Evolutionary conservation across 2,797 vertebrate species (phyloP).

Genomic region (Cirrhinus mrigala): DNA sequence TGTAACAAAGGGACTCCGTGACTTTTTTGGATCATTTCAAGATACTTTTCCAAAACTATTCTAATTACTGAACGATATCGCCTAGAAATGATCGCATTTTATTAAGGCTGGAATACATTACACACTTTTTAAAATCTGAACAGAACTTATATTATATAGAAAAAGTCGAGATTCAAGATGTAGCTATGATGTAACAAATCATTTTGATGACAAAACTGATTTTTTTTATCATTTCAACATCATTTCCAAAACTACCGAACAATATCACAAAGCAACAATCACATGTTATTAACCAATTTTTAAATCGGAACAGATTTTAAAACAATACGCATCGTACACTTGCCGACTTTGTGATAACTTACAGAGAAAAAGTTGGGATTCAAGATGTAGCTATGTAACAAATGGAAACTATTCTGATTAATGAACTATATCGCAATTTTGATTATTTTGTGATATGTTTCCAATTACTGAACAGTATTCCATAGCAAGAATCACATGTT

Average conservation of each 20-base stretch:
- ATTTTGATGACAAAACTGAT: background rate
- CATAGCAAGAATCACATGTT: too few species aligned
- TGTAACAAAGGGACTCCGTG: constrained; percentile 7
- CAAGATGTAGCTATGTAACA: background rate
- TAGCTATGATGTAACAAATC: background rate
- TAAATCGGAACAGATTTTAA: background rate
- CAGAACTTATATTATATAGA: background rate
- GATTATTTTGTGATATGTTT: too few species aligned
- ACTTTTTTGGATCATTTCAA: background rate
- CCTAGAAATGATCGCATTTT: too few species aligned
- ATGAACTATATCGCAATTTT: too few species aligned
- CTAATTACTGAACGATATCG: too few species aligned
- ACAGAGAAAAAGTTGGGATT: background rate
- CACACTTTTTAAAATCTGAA: too few species aligned
- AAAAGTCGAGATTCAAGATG: background rate
- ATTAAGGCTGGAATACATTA: too few species aligned
- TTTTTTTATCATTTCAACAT: background rate
- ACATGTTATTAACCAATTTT: background rate
- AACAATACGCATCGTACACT: background rate
- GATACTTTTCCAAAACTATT: background rate
- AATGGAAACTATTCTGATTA: too few species aligned
- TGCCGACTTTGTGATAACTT: background rate
- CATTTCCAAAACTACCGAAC: background rate
- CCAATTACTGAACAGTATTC: too few species aligned
- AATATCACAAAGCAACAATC: background rate